Evolutionary conservation across 2,888 invertebrate species (phyloP).

Genomic region (Cephus spinipes): DNA sequence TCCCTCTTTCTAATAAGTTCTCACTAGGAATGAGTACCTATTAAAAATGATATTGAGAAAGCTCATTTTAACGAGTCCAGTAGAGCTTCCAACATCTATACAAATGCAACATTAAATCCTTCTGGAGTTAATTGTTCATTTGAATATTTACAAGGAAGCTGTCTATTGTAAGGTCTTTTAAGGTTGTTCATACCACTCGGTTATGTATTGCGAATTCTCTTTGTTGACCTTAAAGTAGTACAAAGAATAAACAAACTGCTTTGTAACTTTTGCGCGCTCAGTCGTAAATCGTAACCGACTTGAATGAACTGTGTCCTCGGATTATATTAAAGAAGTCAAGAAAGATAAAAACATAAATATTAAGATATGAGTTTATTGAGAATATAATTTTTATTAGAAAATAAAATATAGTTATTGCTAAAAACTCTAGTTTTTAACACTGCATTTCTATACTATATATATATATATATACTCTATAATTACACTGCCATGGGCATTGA

Average conservation of each 20-base stretch:
- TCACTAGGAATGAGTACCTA: no score
- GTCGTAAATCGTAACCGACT: background rate
- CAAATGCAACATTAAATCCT: no score
- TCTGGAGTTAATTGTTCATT: no score
- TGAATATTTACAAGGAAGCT: no score
- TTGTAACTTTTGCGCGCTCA: conserved; percentile 3
- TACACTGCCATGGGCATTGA: conserved; percentile 93
- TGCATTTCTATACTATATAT: conserved; percentile 56
- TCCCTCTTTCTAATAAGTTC: no score
- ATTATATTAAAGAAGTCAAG: conserved; percentile 11
- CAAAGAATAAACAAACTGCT: background rate
- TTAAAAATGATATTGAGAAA: no score
- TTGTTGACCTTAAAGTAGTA: background rate
- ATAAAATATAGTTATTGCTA: conserved; percentile 52
- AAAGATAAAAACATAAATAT: conserved; percentile 31
- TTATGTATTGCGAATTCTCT: background rate
- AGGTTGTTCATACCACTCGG: background rate
- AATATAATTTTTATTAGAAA: conserved; percentile 60
- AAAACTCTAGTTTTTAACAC: conserved; percentile 7
- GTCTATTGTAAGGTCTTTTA: background rate
- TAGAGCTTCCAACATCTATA: no score
- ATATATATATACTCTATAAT: conserved; percentile 32
- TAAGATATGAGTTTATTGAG: conserved; percentile 53
- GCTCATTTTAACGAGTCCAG: no score
- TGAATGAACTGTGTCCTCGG: background rate